A percentile compares a stretch with the other conserved stretches of the same genome.
Evolutionary conservation across 2,888 invertebrate species (phyloP).

Genomic region (Brachylomia viminalis): DNA sequence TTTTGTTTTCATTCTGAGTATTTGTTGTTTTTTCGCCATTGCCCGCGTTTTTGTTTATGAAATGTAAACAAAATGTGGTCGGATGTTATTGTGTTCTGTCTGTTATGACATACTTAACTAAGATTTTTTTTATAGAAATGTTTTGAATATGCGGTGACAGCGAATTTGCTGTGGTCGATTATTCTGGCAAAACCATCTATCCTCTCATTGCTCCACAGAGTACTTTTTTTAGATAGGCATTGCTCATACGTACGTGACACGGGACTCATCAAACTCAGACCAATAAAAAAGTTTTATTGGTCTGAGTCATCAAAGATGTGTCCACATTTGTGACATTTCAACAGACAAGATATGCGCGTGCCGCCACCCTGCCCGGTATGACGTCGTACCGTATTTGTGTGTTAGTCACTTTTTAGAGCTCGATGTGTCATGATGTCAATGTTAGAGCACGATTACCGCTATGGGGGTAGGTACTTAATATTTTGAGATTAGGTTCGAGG

Average conservation of each 20-base stretch:
- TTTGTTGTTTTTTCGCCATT: slow-evolving; percentile 21
- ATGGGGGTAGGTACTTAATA: too few species aligned
- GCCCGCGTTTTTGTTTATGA: slow-evolving; percentile 21
- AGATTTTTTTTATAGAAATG: not conserved
- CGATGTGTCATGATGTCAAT: too few species aligned
- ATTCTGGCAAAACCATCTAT: not conserved
- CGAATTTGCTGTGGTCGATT: not conserved
- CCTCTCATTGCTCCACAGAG: too few species aligned
- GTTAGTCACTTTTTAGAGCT: not conserved
- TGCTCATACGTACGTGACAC: not conserved
- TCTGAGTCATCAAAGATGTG: too few species aligned
- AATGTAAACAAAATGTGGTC: slow-evolving; percentile 1
- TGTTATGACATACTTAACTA: not conserved
- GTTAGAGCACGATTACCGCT: too few species aligned
- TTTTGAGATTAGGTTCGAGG: too few species aligned
- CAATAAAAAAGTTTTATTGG: too few species aligned
- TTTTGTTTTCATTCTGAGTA: slow-evolving; percentile 6
- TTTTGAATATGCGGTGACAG: not conserved
- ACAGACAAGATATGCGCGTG: not conserved
- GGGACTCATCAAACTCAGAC: not conserved
- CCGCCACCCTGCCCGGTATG: not conserved
- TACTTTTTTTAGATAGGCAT: too few species aligned
- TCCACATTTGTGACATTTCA: not conserved
- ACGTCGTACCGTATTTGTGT: not conserved
- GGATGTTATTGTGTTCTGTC: not conserved